Conservation (phyloP, 2,888 invertebrate genomes). For the Scaptomyza reducta region DNA sequence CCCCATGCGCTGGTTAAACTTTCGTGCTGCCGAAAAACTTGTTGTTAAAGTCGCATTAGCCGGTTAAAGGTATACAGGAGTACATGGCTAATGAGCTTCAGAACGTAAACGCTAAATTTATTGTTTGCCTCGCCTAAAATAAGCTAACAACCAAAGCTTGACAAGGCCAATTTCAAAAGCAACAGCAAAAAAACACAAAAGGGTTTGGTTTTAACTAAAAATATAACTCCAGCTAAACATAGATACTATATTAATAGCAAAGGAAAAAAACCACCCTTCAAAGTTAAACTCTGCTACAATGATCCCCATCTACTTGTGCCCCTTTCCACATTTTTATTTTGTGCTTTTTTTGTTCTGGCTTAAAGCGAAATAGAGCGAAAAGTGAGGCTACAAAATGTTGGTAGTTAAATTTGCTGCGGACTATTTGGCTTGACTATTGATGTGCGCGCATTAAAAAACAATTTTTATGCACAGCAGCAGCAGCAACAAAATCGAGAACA, state of each 20-base stretch:
- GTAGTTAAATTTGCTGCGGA: slow-evolving; percentile 76
- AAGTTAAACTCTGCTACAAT: slow-evolving; percentile 2
- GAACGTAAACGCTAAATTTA: slow-evolving; percentile 51
- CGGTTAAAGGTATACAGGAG: slow-evolving; percentile 60
- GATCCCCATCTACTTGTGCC: neutral
- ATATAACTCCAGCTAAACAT: slow-evolving; percentile 5
- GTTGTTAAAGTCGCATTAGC: slow-evolving; percentile 77
- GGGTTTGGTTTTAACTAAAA: slow-evolving; percentile 18
- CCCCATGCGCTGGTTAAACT: slow-evolving; percentile 39
- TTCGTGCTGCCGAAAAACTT: slow-evolving; percentile 57
- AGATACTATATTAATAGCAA: slow-evolving; percentile 32
- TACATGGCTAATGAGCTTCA: slow-evolving; percentile 56
- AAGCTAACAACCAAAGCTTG: slow-evolving; percentile 19
- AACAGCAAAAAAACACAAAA: slow-evolving; percentile 5
- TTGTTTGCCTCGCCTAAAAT: slow-evolving; percentile 56
- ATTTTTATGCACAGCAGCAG: slow-evolving; percentile 67
- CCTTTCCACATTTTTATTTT: neutral
- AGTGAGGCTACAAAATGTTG: slow-evolving; percentile 61
- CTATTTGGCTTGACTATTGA: slow-evolving; percentile 79
- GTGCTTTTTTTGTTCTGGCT: slow-evolving; percentile 25
- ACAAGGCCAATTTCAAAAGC: slow-evolving; percentile 27
- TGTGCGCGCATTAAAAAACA: slow-evolving; percentile 79
- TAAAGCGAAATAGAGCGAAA: slow-evolving; percentile 46
- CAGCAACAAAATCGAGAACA: slow-evolving; percentile 32
- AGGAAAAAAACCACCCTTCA: slow-evolving; percentile 22